Base-by-base conservation (phyloP, 2,113 vertebrate species). In the Epinephelus cyanopodus region DNA sequence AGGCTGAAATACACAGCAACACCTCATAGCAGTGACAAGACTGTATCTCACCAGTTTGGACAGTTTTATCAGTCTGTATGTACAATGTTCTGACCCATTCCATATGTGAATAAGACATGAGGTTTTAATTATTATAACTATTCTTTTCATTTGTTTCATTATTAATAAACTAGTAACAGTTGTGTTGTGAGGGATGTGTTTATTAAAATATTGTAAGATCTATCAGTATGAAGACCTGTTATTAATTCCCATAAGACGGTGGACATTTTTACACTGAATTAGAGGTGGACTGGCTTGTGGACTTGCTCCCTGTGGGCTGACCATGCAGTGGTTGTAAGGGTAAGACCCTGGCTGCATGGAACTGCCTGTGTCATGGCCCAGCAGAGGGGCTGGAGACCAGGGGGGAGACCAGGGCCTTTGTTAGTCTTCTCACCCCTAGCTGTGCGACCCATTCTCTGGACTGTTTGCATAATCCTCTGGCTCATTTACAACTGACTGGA, bases 401-500 rank as follows among this genome's bases (percentile, higher is more conserved):
- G 77, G 66, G 64, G 70, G 48, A 77, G 65, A 77, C 58, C 67
- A 17, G 60, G 56, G 63, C 1, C 78, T 87, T 93, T 93, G 87
- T 90, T 80, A 74, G 56, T 48, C 62, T 42, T 47, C 63, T 82
- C 69, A 71, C 83, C 83, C 79, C 93, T 68, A 29, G 45, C 89
- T 84, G 91, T 73, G 92, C 6, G 2, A 76, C 76, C 84, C 83
- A 84, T 88, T 91, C 86, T 89, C 39, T 80, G n/a, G 63, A 48
- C 87, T 85, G 90, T 93, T 93, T 90, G 81, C 93, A 94, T 94
- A 94, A 94, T 94, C 92, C 89, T 77, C 76, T 61, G 52, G 62
- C 77, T 86, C 77, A 93, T 94, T 94, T 89, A 87, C 92, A 94
- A 87, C 47, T 89, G 91, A 93, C 68, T 88, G 62, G 77, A 91